Percentiles rank a stretch among this genome's conserved stretches.
These are phyloP conservation scores for Sardinella longiceps DNA, from an alignment of 2,797 vertebrate genomes.

Conservation along the genomic window DNA sequence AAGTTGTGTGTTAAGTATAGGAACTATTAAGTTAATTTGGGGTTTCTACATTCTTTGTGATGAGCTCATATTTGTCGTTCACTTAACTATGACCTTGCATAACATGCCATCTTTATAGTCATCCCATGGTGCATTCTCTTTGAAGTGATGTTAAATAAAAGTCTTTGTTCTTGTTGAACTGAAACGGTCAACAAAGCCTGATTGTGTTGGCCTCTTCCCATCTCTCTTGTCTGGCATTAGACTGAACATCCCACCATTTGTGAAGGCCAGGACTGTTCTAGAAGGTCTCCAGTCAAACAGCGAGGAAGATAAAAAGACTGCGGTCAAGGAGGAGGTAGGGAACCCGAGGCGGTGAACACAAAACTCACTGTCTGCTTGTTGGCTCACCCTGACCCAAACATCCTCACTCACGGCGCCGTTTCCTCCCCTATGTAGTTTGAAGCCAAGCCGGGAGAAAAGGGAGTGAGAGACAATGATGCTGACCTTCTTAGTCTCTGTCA, in stretches of 20 bases:
- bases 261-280: conserved; percentile 81
- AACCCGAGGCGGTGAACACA: not conserved
- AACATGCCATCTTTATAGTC: not conserved
- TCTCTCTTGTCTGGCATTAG: conserved; percentile 61
- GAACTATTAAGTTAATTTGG: not conserved
- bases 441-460: conserved; percentile 69
- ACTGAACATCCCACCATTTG: conserved; percentile 86
- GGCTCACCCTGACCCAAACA: not conserved
- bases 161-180: not conserved
- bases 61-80: not conserved
- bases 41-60: not conserved
- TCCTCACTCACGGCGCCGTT: not conserved
- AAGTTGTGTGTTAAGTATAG: not conserved
- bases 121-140: not conserved
- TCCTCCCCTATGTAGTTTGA: conserved; percentile 60
- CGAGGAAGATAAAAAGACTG: conserved; percentile 51
- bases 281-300: conserved; percentile 72
- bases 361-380: not conserved
- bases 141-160: not conserved
- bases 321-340: conserved; percentile 61
- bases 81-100: not conserved
- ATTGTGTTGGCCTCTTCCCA: not conserved
- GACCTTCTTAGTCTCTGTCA: conserved; percentile 90
- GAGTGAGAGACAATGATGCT: conserved; percentile 64
- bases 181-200: not conserved